phyloP scores from a whole-genome alignment of 1,140 invertebrate genomes.

The Cydia strobilella region DNA sequence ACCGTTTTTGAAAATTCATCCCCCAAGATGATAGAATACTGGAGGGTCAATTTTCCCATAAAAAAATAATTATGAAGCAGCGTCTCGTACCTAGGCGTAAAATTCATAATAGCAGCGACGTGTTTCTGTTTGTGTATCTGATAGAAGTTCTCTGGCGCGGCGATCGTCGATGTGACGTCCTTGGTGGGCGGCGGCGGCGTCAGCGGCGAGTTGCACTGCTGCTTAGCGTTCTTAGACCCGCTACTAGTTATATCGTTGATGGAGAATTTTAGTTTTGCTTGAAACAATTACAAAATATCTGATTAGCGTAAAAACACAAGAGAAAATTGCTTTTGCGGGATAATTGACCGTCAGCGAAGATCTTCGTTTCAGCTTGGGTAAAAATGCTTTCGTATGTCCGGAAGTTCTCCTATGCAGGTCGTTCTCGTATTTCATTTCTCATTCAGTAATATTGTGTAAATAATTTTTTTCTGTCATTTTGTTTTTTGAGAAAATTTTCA shows the following conservation, averaged over 20 bases:
- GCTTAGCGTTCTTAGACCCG: conserved; percentile 34
- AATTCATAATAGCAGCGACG: conserved; percentile 73
- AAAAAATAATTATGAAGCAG: not conserved
- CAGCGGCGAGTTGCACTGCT: conserved; percentile 33
- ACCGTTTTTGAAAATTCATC: too few species aligned
- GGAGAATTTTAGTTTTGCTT: conserved; percentile 72
- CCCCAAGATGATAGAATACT: too few species aligned
- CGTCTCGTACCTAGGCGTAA: conserved; percentile 77
- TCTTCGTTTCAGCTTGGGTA: too few species aligned
- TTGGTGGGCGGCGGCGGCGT: conserved; percentile 39
- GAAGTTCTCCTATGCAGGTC: too few species aligned
- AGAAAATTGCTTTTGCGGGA: too few species aligned
- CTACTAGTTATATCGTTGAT: conserved; percentile 59
- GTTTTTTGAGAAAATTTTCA: too few species aligned
- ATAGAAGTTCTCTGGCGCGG: conserved; percentile 54
- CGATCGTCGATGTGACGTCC: conserved; percentile 39
- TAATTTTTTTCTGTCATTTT: too few species aligned
- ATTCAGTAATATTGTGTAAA: too few species aligned
- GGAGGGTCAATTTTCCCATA: too few species aligned
- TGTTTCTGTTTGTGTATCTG: conserved; percentile 69
- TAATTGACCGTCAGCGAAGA: too few species aligned
- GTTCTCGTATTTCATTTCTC: too few species aligned
- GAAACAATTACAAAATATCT: conserved; percentile 39
- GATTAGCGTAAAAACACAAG: conserved; percentile 1
- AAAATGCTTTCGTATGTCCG: too few species aligned